Evolutionary conservation across 2,888 invertebrate species (phyloP).

Genomic region (Eristalinus sepulchralis): DNA sequence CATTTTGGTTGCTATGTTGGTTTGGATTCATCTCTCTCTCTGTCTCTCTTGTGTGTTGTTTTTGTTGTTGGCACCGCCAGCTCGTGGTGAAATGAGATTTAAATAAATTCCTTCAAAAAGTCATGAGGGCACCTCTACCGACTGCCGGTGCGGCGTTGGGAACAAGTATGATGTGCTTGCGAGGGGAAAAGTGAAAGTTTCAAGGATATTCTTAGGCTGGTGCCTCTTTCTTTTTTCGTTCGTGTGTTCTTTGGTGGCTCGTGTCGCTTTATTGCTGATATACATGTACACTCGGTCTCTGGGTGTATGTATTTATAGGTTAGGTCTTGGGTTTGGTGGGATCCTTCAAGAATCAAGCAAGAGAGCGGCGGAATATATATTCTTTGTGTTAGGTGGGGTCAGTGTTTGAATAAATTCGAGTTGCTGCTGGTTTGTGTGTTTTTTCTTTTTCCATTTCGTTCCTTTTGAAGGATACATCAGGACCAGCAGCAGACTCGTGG

Average conservation of each 20-base stretch:
- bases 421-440: conserved; percentile 8
- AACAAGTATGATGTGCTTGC: background rate
- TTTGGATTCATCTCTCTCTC: background rate
- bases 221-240: conserved; percentile 35
- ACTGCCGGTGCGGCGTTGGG: background rate
- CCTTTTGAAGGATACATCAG: conserved; percentile 29
- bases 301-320: conserved; percentile 50
- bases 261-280: conserved; percentile 60
- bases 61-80: background rate
- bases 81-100: conserved; percentile 42
- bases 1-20: conserved; percentile 7
- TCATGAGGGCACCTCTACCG: conserved; percentile 20
- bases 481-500: conserved; percentile 9
- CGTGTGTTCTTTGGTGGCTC: conserved; percentile 51
- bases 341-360: conserved; percentile 51
- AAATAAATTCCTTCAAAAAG: conserved; percentile 57
- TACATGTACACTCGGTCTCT: conserved; percentile 15
- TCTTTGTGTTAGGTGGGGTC: conserved; percentile 69
- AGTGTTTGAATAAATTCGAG: conserved; percentile 56
- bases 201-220: conserved; percentile 67
- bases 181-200: conserved; percentile 65
- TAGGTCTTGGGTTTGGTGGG: conserved; percentile 27
- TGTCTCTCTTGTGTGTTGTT: background rate
- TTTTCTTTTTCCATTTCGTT: background rate
- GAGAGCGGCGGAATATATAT: conserved; percentile 34